Conservation (phyloP, 2,797 vertebrate genomes). For the Enteromius viviparus region DNA sequence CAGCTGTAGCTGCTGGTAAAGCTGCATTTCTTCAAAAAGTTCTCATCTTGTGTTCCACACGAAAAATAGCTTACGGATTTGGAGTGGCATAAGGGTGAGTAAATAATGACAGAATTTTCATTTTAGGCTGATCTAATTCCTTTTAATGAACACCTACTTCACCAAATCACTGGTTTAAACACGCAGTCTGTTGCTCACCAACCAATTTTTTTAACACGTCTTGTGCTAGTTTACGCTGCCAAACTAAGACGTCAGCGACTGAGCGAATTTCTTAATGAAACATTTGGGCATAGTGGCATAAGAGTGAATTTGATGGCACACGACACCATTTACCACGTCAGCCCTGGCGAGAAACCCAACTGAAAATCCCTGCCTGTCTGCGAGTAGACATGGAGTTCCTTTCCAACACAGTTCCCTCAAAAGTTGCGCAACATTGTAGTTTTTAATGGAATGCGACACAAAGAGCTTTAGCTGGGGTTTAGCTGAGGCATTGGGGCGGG, state of each 20-base stretch:
- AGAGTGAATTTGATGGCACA: conserved; percentile 42
- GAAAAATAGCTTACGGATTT: not conserved
- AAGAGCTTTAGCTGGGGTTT: conserved; percentile 35
- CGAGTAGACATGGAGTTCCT: conserved; percentile 25
- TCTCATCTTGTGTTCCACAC: not conserved
- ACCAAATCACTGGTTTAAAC: not conserved
- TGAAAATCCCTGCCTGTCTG: not conserved
- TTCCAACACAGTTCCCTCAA: conserved; percentile 9
- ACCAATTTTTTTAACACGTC: not conserved
- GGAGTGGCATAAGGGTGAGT: not conserved
- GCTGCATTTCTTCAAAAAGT: not conserved
- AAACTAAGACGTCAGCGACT: conserved; percentile 6
- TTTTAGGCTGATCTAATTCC: conserved; percentile 1
- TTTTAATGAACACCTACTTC: conserved; percentile 20
- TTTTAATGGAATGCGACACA: conserved; percentile 51
- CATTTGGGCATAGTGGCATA: conserved; percentile 42
- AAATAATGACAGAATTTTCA: conserved; percentile 11
- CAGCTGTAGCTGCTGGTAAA: not conserved
- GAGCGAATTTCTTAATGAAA: conserved; percentile 49
- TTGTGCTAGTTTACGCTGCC: conserved; percentile 30
- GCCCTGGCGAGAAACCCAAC: conserved; percentile 16
- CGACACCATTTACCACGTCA: conserved; percentile 19
- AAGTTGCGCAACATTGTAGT: conserved; percentile 47
- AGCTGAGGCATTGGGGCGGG: not conserved
- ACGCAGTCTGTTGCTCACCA: not conserved